Base-by-base conservation (phyloP, 1,140 invertebrate genomes). In the Bombus terrestris region DNA sequence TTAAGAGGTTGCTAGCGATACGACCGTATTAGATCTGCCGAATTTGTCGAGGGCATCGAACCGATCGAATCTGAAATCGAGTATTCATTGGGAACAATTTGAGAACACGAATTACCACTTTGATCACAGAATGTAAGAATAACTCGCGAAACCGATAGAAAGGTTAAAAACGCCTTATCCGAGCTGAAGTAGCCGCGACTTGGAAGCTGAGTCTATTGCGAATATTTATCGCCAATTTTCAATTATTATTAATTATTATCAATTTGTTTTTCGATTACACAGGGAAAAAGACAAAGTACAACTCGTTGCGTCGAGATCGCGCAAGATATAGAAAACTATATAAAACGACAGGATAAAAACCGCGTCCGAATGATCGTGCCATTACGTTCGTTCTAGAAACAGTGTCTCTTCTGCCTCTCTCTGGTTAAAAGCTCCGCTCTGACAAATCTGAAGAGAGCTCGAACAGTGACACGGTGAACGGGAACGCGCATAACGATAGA, bases 401-500 rank as follows among this genome's bases (percentile, higher is more conserved):
- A n/a, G 15, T 9, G 47, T 76, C 53, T 35, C 5, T 18, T 32
- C 62, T 32, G 13, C 4, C 2, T 66, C 22, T 28, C 37, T 6
- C 22, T 13, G 8, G 12, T 39, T 62, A 3, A 59, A 77, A 59
- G 57, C 75, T 59, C 13, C 35, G 4, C 15, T 47, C 69, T 28
- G 53, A 10, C 41, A 15, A n/a, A 47, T 39, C 37, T 15, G 10
- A 13, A 37, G 32, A 35, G 28, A 37, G 25, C 0, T 18, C 2
- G 18, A 32, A 43, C n/a, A 12, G 4, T 13, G 15, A 10, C 9
- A 81, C 28, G 10, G 18, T n/a, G 59, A 22, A 41, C 39, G 77
- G 59, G 28, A 75, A 37, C 41, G 13, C 37, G 35, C 4, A 8
- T 39, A 83, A 83, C 82, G 43, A 78, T 78, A n/a, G n/a, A n/a